Base-by-base conservation (phyloP, 2,113 vertebrate species). In the Cichladusa arquata region DNA sequence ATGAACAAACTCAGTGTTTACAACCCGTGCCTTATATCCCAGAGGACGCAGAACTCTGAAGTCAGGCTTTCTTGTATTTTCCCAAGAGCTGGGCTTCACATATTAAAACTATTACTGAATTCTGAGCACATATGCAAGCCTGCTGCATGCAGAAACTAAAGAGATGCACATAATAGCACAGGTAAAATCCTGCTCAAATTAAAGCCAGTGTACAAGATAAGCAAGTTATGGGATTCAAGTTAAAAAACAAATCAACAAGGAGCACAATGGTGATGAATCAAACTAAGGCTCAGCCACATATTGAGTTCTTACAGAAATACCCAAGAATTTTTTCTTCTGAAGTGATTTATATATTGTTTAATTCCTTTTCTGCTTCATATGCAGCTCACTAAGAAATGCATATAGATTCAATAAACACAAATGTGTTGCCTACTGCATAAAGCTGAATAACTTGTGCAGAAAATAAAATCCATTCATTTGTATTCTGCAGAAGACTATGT, bases 401-500 rank as follows among this genome's bases (percentile, higher is more conserved):
- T 65, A 90, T 7, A 80, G 70, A 90, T 58, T 93, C 84, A 82
- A 24, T 77, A 93, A 95, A 93, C 58, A 82, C 12, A 85, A 95
- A 80, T 56, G 51, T 2, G 1, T 56, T 82, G 81, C 84, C 38
- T 94, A 85, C 95, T 47, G 58, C 94, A 91, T 94, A 70, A 88
- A 96, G 93, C 91, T 67, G 58, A 18, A 0, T 65, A 91, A 95
- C 71, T 89, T 0, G 1, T 76, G 51, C 48, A 90, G 79, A 85
- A 96, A 95, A 50, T 70, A 92, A 87, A 95, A 95, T 91, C 74
- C 62, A 58, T 81, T 90, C 50, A 94, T 96, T 80, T 81, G 64
- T 83, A 96, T 95, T 93, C 94, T 86, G 62, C 24, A 58, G 45
- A 18, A 92, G 47, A 48, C 47, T 56, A 25, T 25, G n/a, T 84